Base-by-base conservation (phyloP, 2,888 invertebrate genomes). In the Hyles lineata region DNA sequence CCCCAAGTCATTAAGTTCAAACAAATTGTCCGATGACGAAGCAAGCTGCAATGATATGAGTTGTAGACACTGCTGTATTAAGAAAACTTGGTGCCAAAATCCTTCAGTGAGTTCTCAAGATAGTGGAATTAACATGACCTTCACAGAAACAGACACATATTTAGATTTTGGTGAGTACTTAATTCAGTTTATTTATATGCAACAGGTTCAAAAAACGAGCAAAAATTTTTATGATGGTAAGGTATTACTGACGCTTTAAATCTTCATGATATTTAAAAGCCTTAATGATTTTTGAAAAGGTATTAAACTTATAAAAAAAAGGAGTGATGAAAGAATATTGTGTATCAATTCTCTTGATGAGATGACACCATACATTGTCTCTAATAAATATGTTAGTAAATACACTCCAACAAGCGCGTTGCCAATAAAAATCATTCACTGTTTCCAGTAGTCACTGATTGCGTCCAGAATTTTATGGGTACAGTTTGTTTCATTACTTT, bases 71-170 rank as follows among this genome's bases (percentile, higher is more conserved):
- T 93, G 88, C 83, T 87, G 88, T 82, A 92, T 92, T 76, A 95
- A 96, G 75, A 95, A 96, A 80, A 94, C 95, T 35, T 96, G 96
- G 88, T 96, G 96, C 75, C 95, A 96, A 80, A 96, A 96, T 71
- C 96, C 96, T 74, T 96, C 96, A 72, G 95, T 96, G 71, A 97
- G 97, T 82, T 97, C 97, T 7, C 97, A 97, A 86, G 97, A 97
- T 85, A 97, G 97, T 80, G 97, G 97, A 0, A 97, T 97, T 73
- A 97, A 97, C 84, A 92, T 97, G 89, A 96, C 96, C 17, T 97
- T 97, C 87, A 96, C 96, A 70, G 97, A 97, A 79, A 95, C 95
- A 17, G 97, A 97, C 74, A 93, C 95, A n/a, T 95, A 89, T 82
- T 80, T 90, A 75, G 94, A 95, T 74, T 90, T 91, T 74, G 94